Percentiles rank a stretch among this genome's conserved stretches.
Conservation (phyloP, 2,888 invertebrate species). For the Monopis laevigella region DNA sequence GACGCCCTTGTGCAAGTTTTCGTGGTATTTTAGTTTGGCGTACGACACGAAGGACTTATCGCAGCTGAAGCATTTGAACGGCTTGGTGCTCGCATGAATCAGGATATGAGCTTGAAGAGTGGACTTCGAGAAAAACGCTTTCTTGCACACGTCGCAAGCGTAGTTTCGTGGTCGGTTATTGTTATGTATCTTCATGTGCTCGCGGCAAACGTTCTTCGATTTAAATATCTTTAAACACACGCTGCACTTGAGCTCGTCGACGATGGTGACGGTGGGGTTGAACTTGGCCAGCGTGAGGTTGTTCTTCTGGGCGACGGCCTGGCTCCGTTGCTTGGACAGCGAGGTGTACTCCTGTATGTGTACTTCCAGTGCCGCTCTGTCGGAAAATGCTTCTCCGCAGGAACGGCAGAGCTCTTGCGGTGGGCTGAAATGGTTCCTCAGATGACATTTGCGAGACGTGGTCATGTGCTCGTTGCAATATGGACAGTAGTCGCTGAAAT, state of each 20-base stretch:
- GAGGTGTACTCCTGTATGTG: slow-evolving; percentile 39
- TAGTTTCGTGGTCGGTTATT: slow-evolving; percentile 51
- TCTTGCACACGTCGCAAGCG: slow-evolving; percentile 54
- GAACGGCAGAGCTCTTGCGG: slow-evolving; percentile 32
- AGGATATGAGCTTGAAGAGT: slow-evolving; percentile 52
- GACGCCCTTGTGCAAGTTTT: slow-evolving; percentile 51
- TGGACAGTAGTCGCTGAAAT: slow-evolving; percentile 30
- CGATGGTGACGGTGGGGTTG: no score
- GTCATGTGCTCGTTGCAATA: slow-evolving; percentile 25
- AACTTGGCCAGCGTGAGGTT: no score
- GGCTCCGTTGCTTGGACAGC: no score
- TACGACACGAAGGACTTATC: slow-evolving; percentile 51
- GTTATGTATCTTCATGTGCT: slow-evolving; percentile 70
- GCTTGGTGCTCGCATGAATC: slow-evolving; percentile 47
- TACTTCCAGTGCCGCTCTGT: slow-evolving; percentile 33
- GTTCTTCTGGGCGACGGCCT: no score
- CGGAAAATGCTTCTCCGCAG: slow-evolving; percentile 44
- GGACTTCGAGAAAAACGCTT: slow-evolving; percentile 55
- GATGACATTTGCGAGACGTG: no score
- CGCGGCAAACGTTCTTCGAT: slow-evolving; percentile 32
- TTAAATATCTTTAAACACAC: slow-evolving; percentile 51
- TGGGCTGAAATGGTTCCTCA: slow-evolving; percentile 26
- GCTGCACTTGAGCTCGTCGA: slow-evolving; percentile 46
- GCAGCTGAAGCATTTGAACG: slow-evolving; percentile 50
- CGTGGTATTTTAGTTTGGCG: slow-evolving; percentile 50